Evolutionary conservation across 2,113 vertebrate species (phyloP).

Genomic region (Rhynchomys soricoides): DNA sequence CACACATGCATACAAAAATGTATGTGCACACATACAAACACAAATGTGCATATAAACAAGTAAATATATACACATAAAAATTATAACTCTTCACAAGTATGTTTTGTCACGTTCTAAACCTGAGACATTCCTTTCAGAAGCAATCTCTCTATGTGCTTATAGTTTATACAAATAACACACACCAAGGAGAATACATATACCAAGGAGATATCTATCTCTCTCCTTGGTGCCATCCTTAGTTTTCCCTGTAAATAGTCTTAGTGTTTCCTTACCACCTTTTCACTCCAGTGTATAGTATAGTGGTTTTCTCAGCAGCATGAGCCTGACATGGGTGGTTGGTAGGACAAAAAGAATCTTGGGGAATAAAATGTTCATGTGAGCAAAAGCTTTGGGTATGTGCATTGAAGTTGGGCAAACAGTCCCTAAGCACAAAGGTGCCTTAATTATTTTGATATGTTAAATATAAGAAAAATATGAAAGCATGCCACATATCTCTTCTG

Average conservation of each 20-base stretch:
- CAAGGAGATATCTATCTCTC: no score
- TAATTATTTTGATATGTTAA: conserved; percentile 29
- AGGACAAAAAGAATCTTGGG: not conserved
- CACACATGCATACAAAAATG: no score
- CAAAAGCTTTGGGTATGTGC: not conserved
- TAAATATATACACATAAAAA: not conserved
- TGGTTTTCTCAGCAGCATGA: not conserved
- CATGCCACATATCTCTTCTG: not conserved
- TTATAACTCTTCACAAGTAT: not conserved
- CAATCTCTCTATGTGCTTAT: not conserved
- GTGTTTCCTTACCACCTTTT: not conserved
- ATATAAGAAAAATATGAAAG: not conserved
- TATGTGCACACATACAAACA: not conserved
- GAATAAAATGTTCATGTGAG: not conserved
- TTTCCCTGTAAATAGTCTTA: not conserved
- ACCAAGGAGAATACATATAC: no score
- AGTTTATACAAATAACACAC: not conserved
- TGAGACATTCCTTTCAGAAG: not conserved
- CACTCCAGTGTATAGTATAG: not conserved
- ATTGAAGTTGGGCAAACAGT: not conserved
- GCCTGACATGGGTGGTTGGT: not conserved
- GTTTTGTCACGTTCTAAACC: not conserved
- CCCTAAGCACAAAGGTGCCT: not conserved
- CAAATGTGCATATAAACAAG: not conserved
- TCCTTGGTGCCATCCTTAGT: not conserved